Percentiles rank a stretch among this genome's conserved stretches.
phyloP scores from a whole-genome alignment of 2,797 vertebrate genomes.

The Alca torda region DNA sequence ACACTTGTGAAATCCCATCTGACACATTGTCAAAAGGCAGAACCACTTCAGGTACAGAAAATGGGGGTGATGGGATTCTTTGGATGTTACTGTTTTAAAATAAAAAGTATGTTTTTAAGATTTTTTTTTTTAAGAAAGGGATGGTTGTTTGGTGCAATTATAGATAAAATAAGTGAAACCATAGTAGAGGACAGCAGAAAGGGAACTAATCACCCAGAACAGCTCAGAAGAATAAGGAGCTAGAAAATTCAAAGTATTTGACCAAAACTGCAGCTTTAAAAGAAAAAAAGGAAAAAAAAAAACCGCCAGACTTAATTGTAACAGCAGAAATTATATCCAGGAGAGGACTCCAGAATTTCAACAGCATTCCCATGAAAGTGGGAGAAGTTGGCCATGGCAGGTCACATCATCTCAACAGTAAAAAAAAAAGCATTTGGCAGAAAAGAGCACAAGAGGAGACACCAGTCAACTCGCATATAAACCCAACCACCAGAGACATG shows the following conservation, averaged over 20 bases:
- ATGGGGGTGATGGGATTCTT: background rate
- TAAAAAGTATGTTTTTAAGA: background rate
- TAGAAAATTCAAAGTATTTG: background rate
- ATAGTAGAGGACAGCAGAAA: background rate
- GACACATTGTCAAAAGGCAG: background rate
- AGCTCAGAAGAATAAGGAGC: background rate
- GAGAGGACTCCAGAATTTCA: background rate
- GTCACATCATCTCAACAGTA: background rate
- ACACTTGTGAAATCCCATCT: constrained; percentile 4
- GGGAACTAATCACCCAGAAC: background rate
- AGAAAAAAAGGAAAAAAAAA: background rate
- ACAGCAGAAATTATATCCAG: background rate
- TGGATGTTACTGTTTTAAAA: background rate
- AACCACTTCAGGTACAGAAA: background rate
- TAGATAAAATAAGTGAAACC: background rate
- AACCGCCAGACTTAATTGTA: background rate
- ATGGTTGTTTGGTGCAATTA: background rate
- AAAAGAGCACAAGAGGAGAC: background rate
- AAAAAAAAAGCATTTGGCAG: background rate
- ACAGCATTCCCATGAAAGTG: background rate
- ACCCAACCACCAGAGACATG: background rate
- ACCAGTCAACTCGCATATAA: background rate
- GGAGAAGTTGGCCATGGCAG: background rate
- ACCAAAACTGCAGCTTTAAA: background rate
- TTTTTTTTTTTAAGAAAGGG: background rate